These are phyloP conservation scores for Spinus pinus DNA, from an alignment of 2,797 vertebrate genomes.

Conservation along the genomic window DNA sequence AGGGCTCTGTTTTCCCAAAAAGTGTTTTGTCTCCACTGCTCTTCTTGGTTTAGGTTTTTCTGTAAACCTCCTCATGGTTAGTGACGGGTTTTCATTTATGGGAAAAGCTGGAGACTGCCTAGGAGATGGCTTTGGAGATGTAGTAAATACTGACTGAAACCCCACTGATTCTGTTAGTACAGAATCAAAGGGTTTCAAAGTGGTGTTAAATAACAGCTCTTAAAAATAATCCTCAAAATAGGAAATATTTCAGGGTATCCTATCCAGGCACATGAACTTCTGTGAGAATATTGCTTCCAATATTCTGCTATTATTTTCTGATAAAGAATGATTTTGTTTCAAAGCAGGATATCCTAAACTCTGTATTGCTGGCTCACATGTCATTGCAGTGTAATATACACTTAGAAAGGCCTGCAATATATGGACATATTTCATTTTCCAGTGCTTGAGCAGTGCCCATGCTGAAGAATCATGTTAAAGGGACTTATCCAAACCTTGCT, in stretches of 20 bases:
- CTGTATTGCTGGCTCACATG: background rate
- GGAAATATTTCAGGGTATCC: background rate
- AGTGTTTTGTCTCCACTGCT: background rate
- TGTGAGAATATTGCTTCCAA: background rate
- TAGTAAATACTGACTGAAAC: background rate
- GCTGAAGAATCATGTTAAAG: background rate
- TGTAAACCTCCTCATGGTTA: background rate
- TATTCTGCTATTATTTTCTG: background rate
- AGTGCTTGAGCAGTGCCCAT: background rate
- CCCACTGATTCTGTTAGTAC: background rate
- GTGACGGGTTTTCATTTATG: background rate
- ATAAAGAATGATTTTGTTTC: background rate
- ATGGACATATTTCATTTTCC: background rate
- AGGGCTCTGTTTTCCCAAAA: rapidly evolving
- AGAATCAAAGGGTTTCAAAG: background rate
- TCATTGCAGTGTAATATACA: background rate
- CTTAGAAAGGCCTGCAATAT: background rate
- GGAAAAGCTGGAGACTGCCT: background rate
- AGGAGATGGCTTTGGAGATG: background rate
- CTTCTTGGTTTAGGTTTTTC: background rate
- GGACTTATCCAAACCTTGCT: background rate
- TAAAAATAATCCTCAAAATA: background rate
- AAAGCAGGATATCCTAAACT: background rate
- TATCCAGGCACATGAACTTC: background rate
- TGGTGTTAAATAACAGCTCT: background rate